phyloP scores from a whole-genome alignment of 2,888 invertebrate species.

The Caenorhabditis angaria region DNA sequence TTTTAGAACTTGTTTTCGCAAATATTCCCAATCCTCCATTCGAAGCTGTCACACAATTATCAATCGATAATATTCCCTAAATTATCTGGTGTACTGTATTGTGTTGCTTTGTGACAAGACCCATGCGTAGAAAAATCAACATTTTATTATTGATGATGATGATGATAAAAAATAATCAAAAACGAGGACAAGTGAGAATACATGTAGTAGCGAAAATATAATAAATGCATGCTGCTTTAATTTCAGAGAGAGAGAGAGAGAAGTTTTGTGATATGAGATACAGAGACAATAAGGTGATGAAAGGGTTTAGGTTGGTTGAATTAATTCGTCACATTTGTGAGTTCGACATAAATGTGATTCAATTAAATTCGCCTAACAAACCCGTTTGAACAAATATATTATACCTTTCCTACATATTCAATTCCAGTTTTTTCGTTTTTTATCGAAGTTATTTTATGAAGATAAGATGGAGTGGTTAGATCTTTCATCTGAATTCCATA shows the following conservation, averaged over 20 bases:
- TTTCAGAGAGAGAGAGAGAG: slow-evolving; percentile 2
- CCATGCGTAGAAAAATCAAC: neutral
- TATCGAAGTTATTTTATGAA: slow-evolving; percentile 3
- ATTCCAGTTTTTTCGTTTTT: slow-evolving; percentile 39
- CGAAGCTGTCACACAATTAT: slow-evolving; percentile 17
- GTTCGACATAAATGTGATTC: too few relatives aligned
- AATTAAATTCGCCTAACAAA: too few relatives aligned
- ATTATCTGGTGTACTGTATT: neutral
- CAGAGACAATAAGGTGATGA: slow-evolving; percentile 5
- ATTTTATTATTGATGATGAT: neutral
- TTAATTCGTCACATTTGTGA: too few relatives aligned
- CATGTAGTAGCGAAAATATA: too few relatives aligned
- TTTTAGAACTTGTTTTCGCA: slow-evolving; percentile 12
- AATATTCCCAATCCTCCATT: slow-evolving; percentile 33
- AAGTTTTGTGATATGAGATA: neutral
- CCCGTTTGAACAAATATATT: slow-evolving; percentile 1
- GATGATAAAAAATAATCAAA: too few relatives aligned
- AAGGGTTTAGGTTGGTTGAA: too few relatives aligned
- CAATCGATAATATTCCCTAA: slow-evolving; percentile 30
- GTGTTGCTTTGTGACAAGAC: neutral
- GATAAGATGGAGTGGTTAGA: slow-evolving; percentile 3
- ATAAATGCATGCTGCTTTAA: slow-evolving; percentile 1
- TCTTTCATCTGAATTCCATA: slow-evolving; percentile 35
- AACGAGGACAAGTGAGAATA: slow-evolving; percentile 3
- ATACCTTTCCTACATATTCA: slow-evolving; percentile 45